Percentiles rank a stretch among this genome's conserved stretches.
phyloP scores from a whole-genome alignment of 2,888 invertebrate species.

The Agonopterix heracliana region DNA sequence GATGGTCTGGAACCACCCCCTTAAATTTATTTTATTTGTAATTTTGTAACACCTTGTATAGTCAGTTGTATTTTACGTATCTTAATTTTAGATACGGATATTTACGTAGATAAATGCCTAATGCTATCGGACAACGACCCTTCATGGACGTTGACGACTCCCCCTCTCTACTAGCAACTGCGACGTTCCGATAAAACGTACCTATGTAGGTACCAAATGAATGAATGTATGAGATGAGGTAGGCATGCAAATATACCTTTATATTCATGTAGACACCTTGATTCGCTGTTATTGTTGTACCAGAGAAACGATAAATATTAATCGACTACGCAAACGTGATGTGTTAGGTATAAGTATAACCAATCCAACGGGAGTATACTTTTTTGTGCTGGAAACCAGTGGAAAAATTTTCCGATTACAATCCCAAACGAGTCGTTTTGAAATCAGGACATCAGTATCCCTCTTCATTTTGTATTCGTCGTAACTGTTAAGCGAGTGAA shows the following conservation, averaged over 20 bases:
- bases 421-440: slow-evolving; percentile 33
- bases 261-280: slow-evolving; percentile 58
- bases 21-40: no score
- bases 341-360: slow-evolving; percentile 13
- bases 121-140: slow-evolving; percentile 56
- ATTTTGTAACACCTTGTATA: no score
- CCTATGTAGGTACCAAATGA: background rate
- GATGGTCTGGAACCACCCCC: no score
- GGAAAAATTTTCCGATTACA: slow-evolving; percentile 42
- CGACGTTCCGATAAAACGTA: background rate
- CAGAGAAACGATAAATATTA: slow-evolving; percentile 61
- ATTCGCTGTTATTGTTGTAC: slow-evolving; percentile 47
- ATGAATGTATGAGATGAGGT: slow-evolving; percentile 47
- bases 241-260: slow-evolving; percentile 46
- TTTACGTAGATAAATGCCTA: slow-evolving; percentile 40
- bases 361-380: slow-evolving; percentile 19
- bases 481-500: slow-evolving; percentile 36
- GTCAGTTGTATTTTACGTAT: slow-evolving; percentile 9
- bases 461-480: slow-evolving; percentile 33
- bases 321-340: slow-evolving; percentile 32
- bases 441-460: slow-evolving; percentile 32
- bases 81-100: slow-evolving; percentile 13
- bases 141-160: slow-evolving; percentile 7
- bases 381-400: slow-evolving; percentile 8
- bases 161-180: no score